A percentile compares a stretch with the other conserved stretches of the same genome.
Conservation (phyloP, 2,888 invertebrate genomes). For the Spodoptera picta region DNA sequence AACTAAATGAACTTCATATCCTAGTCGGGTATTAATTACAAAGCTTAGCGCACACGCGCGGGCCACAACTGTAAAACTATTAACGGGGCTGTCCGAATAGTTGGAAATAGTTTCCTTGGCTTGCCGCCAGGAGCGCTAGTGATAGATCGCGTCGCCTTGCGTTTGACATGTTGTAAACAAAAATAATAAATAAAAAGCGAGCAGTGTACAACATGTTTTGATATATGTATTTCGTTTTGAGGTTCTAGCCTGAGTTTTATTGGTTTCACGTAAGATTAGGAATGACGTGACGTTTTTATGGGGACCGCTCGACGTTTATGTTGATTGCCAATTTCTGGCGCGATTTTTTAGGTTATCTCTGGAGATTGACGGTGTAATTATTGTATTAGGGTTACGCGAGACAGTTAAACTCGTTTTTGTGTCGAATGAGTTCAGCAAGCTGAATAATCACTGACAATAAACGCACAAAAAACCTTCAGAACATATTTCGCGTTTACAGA, state of each 20-base stretch:
- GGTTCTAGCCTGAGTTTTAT: constrained; percentile 77
- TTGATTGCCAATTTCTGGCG: constrained; percentile 65
- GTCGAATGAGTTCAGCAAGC: not conserved
- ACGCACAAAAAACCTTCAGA: not conserved
- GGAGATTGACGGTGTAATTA: constrained; percentile 49
- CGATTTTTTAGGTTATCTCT: constrained; percentile 45
- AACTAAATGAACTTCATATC: constrained; percentile 63
- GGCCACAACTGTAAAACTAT: constrained; percentile 81
- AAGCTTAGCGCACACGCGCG: constrained; percentile 73
- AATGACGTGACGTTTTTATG: constrained; percentile 67
- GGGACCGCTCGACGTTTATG: constrained; percentile 61
- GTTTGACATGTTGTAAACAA: constrained; percentile 83
- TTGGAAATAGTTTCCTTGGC: constrained; percentile 85
- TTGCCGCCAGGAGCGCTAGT: constrained; percentile 73
- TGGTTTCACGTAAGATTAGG: constrained; percentile 75
- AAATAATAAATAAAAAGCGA: constrained; percentile 79
- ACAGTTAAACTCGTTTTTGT: constrained; percentile 8
- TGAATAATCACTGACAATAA: not conserved
- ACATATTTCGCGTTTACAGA: not conserved
- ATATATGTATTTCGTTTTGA: constrained; percentile 75
- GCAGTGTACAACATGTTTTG: constrained; percentile 70
- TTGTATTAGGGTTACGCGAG: constrained; percentile 18
- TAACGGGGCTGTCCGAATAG: constrained; percentile 78
- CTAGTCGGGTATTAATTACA: constrained; percentile 76
- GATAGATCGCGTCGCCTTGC: constrained; percentile 80